Evolutionary conservation across 2,797 vertebrate species (phyloP).

Genomic region (Pseudomugil gertrudae): DNA sequence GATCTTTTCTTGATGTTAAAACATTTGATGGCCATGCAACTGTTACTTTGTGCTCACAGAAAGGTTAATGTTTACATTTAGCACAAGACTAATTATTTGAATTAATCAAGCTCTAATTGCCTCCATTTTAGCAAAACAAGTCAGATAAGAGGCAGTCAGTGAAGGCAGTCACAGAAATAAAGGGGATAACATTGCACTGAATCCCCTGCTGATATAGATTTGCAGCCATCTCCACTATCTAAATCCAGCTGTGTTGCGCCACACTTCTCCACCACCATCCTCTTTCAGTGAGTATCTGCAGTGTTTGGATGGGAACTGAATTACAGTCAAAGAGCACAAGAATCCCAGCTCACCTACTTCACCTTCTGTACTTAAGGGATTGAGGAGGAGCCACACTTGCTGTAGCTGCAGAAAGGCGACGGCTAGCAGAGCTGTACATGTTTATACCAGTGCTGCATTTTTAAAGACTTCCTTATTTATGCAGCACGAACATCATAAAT

Average conservation of each 20-base stretch:
- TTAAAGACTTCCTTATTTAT: neutral
- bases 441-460: neutral
- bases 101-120: slow-evolving; percentile 39
- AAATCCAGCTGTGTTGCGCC: slow-evolving; percentile 59
- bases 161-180: slow-evolving; percentile 26
- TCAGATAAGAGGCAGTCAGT: neutral
- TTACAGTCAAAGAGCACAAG: slow-evolving; percentile 52
- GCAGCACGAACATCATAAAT: slow-evolving; percentile 4
- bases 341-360: slow-evolving; percentile 41
- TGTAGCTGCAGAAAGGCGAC: slow-evolving; percentile 15
- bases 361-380: slow-evolving; percentile 40
- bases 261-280: slow-evolving; percentile 17
- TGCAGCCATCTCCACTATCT: slow-evolving; percentile 58
- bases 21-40: neutral
- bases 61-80: too few species aligned
- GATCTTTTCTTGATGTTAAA: neutral
- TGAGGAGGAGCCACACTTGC: neutral
- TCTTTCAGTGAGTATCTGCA: slow-evolving; percentile 21
- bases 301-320: slow-evolving; percentile 55
- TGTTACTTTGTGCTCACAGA: neutral
- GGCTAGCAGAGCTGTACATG: slow-evolving; percentile 2
- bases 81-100: too few species aligned
- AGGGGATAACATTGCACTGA: slow-evolving; percentile 37
- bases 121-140: slow-evolving; percentile 32
- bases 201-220: slow-evolving; percentile 32